These are phyloP conservation scores for Apteryx mantelli DNA, from an alignment of 2,113 vertebrate species.

Conservation along the genomic window DNA sequence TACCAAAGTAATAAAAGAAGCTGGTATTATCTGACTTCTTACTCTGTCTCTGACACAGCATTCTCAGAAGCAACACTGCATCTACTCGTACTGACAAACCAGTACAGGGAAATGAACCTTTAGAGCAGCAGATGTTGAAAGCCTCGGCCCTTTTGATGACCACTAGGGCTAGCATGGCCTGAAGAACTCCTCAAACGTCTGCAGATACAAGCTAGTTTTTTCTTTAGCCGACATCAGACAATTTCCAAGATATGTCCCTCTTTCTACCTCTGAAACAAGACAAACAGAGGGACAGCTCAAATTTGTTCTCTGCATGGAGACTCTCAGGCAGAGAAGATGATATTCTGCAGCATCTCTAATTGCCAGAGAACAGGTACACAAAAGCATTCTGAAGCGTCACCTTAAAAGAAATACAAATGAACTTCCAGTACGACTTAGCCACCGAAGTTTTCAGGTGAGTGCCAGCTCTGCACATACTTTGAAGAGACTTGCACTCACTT, in stretches of 20 bases:
- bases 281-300: background rate
- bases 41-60: too few species aligned
- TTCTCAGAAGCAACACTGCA: background rate
- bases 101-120: background rate
- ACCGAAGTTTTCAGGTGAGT: background rate
- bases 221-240: background rate
- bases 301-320: background rate
- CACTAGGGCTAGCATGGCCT: background rate
- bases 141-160: background rate
- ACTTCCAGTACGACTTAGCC: background rate
- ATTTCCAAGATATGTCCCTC: background rate
- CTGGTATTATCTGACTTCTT: background rate
- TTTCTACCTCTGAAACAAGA: background rate
- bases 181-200: background rate
- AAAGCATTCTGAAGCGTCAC: background rate
- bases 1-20: background rate
- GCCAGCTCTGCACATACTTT: background rate
- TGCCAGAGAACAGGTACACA: background rate
- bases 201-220: background rate
- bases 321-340: background rate
- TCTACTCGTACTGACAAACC: background rate
- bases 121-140: background rate
- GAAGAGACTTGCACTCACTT: constrained; percentile 11
- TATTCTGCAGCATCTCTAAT: background rate
- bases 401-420: background rate